Evolutionary conservation across 2,113 vertebrate genomes (phyloP).

Genomic region (Hemicordylus capensis): DNA sequence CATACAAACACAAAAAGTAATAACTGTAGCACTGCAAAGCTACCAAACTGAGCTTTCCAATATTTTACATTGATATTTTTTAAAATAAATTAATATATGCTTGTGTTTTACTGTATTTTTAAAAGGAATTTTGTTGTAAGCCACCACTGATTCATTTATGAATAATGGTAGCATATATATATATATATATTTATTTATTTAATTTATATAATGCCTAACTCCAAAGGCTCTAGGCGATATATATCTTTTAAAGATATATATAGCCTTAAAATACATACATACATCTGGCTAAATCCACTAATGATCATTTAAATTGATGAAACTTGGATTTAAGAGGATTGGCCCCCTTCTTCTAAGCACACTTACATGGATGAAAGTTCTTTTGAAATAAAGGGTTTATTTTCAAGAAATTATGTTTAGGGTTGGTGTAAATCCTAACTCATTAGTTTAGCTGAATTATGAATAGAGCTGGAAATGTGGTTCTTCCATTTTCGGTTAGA

Average conservation of each 20-base stretch:
- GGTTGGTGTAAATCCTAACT: background rate
- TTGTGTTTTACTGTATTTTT: too few species aligned
- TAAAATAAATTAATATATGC: too few species aligned
- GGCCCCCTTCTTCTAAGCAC: background rate
- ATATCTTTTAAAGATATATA: too few species aligned
- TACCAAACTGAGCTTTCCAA: too few species aligned
- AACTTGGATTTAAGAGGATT: background rate
- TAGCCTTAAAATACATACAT: too few species aligned
- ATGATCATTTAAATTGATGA: background rate
- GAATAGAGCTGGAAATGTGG: background rate
- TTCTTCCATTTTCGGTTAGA: background rate
- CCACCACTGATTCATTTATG: too few species aligned
- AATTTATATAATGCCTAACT: too few species aligned
- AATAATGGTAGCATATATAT: too few species aligned
- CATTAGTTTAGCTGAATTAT: background rate
- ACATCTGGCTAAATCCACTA: background rate
- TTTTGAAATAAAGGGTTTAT: background rate
- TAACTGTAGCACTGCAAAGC: background rate
- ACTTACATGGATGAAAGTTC: background rate
- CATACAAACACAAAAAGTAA: background rate
- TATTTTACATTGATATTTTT: background rate
- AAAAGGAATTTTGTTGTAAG: too few species aligned
- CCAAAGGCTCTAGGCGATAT: too few species aligned
- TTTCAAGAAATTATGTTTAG: background rate
- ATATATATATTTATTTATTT: too few species aligned